Conservation (phyloP, 2,113 vertebrate species). For the Gallinago paraguaiae region DNA sequence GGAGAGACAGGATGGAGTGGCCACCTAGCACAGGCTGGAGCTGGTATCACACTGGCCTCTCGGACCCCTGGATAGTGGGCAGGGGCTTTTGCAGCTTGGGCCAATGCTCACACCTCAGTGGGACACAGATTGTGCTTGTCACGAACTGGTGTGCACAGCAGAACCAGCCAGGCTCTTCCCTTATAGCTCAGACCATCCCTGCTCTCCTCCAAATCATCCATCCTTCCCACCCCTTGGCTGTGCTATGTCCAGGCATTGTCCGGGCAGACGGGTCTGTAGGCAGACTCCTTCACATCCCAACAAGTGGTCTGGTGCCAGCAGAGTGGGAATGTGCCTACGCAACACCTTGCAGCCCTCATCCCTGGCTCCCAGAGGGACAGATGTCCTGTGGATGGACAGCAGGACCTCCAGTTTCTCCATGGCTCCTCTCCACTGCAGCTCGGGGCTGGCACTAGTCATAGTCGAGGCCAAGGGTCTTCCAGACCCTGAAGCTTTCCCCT, state of each 20-base stretch:
- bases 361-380: not conserved
- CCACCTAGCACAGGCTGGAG: not conserved
- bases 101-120: not conserved
- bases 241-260: fast-evolving
- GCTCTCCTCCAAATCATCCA: not conserved
- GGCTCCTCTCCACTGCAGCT: not conserved
- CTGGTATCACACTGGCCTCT: not conserved
- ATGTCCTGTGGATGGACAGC: not conserved
- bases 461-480: not conserved
- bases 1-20: not conserved
- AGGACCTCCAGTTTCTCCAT: fast-evolving
- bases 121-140: not conserved
- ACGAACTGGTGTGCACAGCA: not conserved
- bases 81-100: not conserved
- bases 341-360: not conserved
- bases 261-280: fast-evolving
- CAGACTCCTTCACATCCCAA: too few species aligned
- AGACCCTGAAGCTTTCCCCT: fast-evolving
- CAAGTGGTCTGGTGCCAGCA: not conserved
- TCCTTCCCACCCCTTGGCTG: not conserved
- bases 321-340: not conserved
- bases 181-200: not conserved
- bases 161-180: not conserved
- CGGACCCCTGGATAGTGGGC: fast-evolving
- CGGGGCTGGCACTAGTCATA: not conserved